Evolutionary conservation across 1,140 invertebrate species (phyloP).

Genomic region (Akabosia matsudoensis): DNA sequence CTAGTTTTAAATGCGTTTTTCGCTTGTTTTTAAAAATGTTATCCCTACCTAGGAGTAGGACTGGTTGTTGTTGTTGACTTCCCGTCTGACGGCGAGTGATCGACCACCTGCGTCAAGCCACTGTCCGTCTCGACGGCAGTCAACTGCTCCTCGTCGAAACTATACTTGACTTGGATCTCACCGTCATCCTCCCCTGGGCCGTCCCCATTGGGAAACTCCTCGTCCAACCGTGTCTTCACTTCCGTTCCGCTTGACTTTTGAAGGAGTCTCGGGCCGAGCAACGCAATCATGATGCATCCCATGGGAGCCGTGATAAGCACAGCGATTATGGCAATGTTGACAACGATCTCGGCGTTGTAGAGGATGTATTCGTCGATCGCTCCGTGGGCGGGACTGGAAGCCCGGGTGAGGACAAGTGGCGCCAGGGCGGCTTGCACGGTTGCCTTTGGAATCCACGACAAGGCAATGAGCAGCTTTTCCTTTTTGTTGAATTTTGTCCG

Average conservation of each 20-base stretch:
- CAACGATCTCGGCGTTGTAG: slow-evolving; percentile 42
- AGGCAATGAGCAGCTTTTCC: slow-evolving; percentile 36
- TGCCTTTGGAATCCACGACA: slow-evolving; percentile 43
- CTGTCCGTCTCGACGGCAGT: no score
- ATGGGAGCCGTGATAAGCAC: slow-evolving; percentile 57
- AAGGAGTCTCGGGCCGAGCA: slow-evolving; percentile 51
- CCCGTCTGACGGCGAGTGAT: no score
- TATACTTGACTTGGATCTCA: no score
- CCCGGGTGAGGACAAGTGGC: slow-evolving; percentile 26
- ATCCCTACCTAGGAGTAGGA: no score
- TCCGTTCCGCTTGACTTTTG: background rate
- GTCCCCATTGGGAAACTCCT: slow-evolving; percentile 20
- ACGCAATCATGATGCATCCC: slow-evolving; percentile 52
- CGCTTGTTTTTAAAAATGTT: no score
- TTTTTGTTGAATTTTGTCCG: slow-evolving; percentile 12
- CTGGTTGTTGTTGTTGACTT: no score
- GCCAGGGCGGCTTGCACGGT: slow-evolving; percentile 31
- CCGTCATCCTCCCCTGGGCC: no score
- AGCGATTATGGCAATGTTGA: slow-evolving; percentile 54
- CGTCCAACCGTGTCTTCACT: background rate
- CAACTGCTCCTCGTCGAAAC: no score
- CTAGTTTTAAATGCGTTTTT: no score
- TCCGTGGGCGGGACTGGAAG: background rate
- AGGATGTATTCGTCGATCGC: background rate
- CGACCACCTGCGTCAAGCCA: no score